phyloP scores from a whole-genome alignment of 1,140 invertebrate species.

The Orchesella cincta region DNA sequence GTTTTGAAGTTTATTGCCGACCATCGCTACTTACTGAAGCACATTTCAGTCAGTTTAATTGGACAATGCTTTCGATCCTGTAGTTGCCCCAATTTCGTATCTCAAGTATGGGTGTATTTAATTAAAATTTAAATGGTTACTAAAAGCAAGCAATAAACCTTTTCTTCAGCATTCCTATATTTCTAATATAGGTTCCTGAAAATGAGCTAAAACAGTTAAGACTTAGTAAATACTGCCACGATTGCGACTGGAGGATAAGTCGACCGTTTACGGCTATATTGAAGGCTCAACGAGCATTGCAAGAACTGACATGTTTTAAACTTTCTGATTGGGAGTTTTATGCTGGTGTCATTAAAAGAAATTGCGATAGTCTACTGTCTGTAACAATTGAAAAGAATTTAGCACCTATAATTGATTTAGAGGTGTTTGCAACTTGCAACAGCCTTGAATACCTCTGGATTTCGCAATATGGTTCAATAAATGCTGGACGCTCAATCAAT shows the following conservation, averaged over 20 bases:
- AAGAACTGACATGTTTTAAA: background rate
- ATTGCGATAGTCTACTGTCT: background rate
- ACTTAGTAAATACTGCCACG: background rate
- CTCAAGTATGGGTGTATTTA: background rate
- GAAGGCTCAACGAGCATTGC: background rate
- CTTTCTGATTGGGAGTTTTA: slow-evolving; percentile 18
- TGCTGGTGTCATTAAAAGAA: background rate
- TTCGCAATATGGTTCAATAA: background rate
- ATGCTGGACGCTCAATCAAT: background rate
- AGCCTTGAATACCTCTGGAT: slow-evolving; percentile 3
- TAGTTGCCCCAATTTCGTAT: background rate
- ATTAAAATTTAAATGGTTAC: too few relatives aligned
- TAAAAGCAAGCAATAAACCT: too few relatives aligned
- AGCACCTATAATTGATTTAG: background rate
- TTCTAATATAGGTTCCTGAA: background rate
- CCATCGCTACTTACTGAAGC: background rate
- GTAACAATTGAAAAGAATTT: slow-evolving; percentile 19
- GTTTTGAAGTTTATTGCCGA: background rate
- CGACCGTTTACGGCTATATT: background rate
- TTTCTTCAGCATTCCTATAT: too few relatives aligned
- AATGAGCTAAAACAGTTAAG: background rate
- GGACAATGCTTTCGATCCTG: background rate
- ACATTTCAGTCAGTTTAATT: background rate
- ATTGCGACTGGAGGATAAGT: slow-evolving; percentile 18
- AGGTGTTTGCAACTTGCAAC: background rate